These are phyloP conservation scores for Podotricha telesiphe DNA, from an alignment of 2,888 invertebrate species.

Conservation along the genomic window DNA sequence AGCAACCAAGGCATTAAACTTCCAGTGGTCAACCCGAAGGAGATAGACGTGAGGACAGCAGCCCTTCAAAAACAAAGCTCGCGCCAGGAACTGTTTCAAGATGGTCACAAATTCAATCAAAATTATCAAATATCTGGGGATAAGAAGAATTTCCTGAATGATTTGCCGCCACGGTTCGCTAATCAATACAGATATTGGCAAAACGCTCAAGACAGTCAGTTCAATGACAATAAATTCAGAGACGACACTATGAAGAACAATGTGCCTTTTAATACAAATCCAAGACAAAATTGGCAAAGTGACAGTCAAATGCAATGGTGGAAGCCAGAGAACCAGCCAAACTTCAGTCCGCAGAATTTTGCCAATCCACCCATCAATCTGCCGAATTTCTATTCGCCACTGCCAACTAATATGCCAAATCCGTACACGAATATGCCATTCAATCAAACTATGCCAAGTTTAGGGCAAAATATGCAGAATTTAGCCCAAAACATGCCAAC, in stretches of 20 bases:
- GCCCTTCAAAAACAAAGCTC: conserved; percentile 77
- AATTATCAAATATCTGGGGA: conserved; percentile 71
- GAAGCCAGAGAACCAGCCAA: conserved; percentile 64
- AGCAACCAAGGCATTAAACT: conserved; percentile 66
- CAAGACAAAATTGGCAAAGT: conserved; percentile 53
- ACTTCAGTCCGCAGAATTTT: conserved; percentile 52
- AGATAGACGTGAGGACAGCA: conserved; percentile 78
- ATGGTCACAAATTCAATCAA: conserved; percentile 67
- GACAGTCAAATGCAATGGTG: conserved; percentile 64
- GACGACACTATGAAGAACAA: conserved; percentile 62
- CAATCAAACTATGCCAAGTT: conserved; percentile 43
- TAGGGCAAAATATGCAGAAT: conserved; percentile 29
- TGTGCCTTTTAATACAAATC: conserved; percentile 48
- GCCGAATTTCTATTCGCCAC: conserved; percentile 62
- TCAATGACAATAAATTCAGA: conserved; percentile 70
- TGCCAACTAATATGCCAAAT: conserved; percentile 53
- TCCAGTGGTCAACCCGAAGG: conserved; percentile 80
- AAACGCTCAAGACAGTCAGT: conserved; percentile 65
- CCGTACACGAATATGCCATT: conserved; percentile 61
- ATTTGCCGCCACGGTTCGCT: conserved; percentile 75
- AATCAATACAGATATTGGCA: conserved; percentile 79
- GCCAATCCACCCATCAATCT: conserved; percentile 51
- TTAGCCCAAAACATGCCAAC: conserved; percentile 39
- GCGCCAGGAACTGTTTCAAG: conserved; percentile 69
- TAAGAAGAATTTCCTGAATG: conserved; percentile 75